Base-by-base conservation (phyloP, 2,113 vertebrate species). In the Clarias gariepinus region DNA sequence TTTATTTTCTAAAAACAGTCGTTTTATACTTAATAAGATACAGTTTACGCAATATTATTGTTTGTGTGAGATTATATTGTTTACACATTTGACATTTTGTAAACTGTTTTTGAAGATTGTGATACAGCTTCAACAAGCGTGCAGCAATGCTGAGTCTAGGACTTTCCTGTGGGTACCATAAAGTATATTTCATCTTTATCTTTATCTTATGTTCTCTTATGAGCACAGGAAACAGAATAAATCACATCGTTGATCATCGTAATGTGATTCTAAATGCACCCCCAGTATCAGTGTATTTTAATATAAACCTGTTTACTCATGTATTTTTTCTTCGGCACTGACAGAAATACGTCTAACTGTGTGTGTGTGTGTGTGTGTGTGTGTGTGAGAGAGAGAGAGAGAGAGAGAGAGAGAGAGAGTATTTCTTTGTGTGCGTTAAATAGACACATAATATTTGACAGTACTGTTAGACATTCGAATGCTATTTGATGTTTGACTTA, bases 111-210 rank as follows among this genome's bases (percentile, higher is more conserved):
- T 82, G 36, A n/a, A 52, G 36, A 47, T 52, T 64, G 23, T 82
- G 60, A 52, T 47, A 52, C 52, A 21, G 23, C 18, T 82, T 66
- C 60, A 82, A 25, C 21, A 81, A 30, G 57, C 57, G 28, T 11
- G 13, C 58, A 41, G 58, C 33, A 81, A 81, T 63, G 19, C 57
- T 36, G 33, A 81, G 77, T 11, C 74, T 12, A 55, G 12, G 4
- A 81, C 30, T 41, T 81, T 63, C 33, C 79, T 41, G 7, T 41
- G 58, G 33, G 79, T 1, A n/a, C 61, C 33, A 82, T 53, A 82
- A 66, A 82, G 28, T 52, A 28, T 63, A 66, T 66, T 66, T 66
- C 13, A 66, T 82, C 61, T 66, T n/a, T 63, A 81, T n/a, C 36
- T 63, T 47, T 52, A 64, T 64, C 36, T 47, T n/a, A n/a, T 23